Evolutionary conservation across 2,113 vertebrate genomes (phyloP), one percentile per base, ranked within the genome.

Genomic region (Salvelinus sp.): DNA sequence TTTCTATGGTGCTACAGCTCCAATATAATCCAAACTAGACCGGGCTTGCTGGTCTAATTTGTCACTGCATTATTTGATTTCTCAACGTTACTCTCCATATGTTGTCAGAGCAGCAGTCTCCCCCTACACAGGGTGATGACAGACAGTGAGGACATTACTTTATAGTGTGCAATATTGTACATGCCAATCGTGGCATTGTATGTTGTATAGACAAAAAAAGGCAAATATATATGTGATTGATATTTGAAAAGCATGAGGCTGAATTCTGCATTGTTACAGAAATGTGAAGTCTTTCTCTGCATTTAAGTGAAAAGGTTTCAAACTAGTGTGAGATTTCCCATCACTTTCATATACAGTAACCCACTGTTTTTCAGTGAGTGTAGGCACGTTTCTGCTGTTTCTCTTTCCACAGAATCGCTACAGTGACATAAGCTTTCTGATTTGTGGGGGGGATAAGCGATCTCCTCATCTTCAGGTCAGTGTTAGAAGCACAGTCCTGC

Each of bases 1-100:
- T 90, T 86, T 91, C 88, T 88, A 91, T 93, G 93, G 93, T 94
- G 93, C 92, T 94, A 93, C 87, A 87, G 91, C 84, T 88, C 91
- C 87, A 54, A 54, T 54, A 54, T 83, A 86, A 75, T 44, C 81
- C 79, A 54, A 54, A 14, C 4, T 54, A 54, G 50, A 54, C 76
- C 33, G 65, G 84, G 87, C 82, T 89, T 82, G 79, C 81, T 86
- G 78, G 80, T 92, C 87, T 79, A 82, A 83, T 85, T 86, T 80
- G 82, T 91, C 82, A 90, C 81, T 83, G 79, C 88, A 88, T 90
- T 82, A 70, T 81, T 88, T 76, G 74, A 81, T 89, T 72, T 58
- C 76, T 74, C 73, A 30, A 68, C 30, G 54, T 83, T 81, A 76
- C 69, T 86, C 69, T 86, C 82, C 74, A 81, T 81, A 12, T 85